These are phyloP conservation scores for Cydia pomonella DNA, from an alignment of 1,140 invertebrate species.

Conservation along the genomic window DNA sequence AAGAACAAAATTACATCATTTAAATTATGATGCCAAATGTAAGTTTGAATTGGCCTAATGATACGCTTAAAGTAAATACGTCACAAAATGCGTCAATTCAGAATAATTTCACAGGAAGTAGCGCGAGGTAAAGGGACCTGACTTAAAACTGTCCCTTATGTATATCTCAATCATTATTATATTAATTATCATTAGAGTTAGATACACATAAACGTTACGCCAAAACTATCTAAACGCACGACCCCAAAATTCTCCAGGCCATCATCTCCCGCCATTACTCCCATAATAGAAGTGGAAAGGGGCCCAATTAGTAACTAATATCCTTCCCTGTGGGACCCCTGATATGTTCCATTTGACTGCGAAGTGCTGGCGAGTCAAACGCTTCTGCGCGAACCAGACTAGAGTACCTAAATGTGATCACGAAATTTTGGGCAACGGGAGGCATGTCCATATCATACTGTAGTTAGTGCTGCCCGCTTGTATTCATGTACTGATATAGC, in stretches of 20 bases:
- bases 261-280: constrained; percentile 28
- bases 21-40: too few relatives aligned
- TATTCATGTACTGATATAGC: too few relatives aligned
- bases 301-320: constrained; percentile 33
- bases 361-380: background rate
- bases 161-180: constrained; percentile 3
- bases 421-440: too few relatives aligned
- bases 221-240: constrained; percentile 17
- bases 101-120: background rate
- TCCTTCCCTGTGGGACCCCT: constrained; percentile 30
- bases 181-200: background rate
- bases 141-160: background rate
- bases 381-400: background rate
- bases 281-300: constrained; percentile 32
- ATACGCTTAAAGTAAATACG: too few relatives aligned
- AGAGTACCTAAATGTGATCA: background rate
- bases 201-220: constrained; percentile 1
- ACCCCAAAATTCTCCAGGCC: constrained; percentile 12
- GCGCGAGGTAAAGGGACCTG: background rate
- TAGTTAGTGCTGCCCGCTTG: too few relatives aligned
- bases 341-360: background rate
- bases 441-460: too few relatives aligned
- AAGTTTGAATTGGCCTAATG: too few relatives aligned
- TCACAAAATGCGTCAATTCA: background rate
- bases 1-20: too few relatives aligned